A percentile compares a stretch with the other conserved stretches of the same genome.
phyloP scores from a whole-genome alignment of 1,140 invertebrate species.

The Spodoptera litura region DNA sequence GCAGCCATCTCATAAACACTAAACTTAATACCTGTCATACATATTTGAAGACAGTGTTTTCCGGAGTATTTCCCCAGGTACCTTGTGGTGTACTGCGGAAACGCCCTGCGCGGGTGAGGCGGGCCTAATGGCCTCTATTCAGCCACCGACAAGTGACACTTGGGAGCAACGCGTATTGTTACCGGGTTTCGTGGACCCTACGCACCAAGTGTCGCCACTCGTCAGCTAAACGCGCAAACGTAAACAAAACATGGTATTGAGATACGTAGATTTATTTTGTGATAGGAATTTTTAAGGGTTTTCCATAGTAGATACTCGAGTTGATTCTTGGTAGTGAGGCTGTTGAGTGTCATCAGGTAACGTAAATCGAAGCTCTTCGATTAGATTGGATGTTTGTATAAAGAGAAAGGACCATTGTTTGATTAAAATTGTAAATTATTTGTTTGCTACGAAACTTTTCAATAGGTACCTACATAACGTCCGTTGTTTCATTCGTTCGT shows the following conservation, averaged over 20 bases:
- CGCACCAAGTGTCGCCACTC: constrained; percentile 5
- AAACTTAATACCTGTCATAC: constrained; percentile 23
- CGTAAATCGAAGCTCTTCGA: no score
- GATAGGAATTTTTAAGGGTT: neutral
- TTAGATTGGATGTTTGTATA: no score
- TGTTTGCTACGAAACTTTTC: no score
- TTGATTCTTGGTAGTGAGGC: no score
- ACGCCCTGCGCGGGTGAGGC: constrained; percentile 38
- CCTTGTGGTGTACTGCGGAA: constrained; percentile 38
- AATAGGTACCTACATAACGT: no score
- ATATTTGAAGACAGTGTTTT: constrained; percentile 30
- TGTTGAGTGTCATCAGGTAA: no score
- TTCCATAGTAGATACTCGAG: no score
- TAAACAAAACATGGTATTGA: constrained; percentile 7
- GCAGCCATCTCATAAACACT: constrained; percentile 7
- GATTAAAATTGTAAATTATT: no score
- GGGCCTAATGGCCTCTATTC: constrained; percentile 70
- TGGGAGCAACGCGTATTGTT: constrained; percentile 64
- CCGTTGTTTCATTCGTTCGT: no score
- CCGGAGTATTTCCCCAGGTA: constrained; percentile 23
- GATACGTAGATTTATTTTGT: neutral
- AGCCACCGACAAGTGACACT: constrained; percentile 65
- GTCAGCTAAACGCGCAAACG: neutral
- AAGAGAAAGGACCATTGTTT: no score
- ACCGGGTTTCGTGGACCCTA: constrained; percentile 16